phyloP scores from a whole-genome alignment of 2,797 vertebrate species.

The Sternotherus odoratus region DNA sequence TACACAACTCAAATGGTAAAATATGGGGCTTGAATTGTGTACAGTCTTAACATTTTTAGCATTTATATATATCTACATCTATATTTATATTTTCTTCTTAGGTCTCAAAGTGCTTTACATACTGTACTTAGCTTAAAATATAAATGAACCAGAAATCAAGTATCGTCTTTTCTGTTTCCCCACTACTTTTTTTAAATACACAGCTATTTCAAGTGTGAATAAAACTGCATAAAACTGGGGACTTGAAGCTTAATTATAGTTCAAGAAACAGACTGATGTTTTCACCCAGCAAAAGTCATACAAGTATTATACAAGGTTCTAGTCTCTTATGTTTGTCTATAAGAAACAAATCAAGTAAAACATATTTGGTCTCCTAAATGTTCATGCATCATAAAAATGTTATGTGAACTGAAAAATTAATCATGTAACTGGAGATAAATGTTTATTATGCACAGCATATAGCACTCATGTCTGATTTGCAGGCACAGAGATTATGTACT shows the following conservation, averaged over 20 bases:
- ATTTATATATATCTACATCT: neutral
- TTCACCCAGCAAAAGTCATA: neutral
- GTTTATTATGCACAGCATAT: neutral
- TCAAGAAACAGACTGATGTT: neutral
- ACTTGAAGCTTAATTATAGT: neutral
- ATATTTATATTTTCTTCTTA: neutral
- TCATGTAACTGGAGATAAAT: neutral
- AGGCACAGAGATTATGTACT: neutral
- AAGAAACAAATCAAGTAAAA: neutral
- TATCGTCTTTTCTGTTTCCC: neutral
- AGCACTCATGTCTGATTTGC: neutral
- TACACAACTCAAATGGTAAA: neutral
- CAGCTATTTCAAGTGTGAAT: neutral
- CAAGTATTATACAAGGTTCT: neutral
- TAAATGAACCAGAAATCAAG: too few relatives aligned
- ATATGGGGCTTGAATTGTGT: neutral
- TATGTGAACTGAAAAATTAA: constrained; percentile 25
- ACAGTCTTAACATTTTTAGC: neutral
- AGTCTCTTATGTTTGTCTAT: neutral
- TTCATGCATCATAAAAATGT: neutral
- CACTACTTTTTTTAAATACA: neutral
- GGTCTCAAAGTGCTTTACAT: neutral
- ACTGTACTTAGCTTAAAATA: neutral
- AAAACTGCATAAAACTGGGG: neutral
- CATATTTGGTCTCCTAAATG: neutral